A percentile compares a stretch with the other conserved stretches of the same genome.
phyloP scores from a whole-genome alignment of 2,797 vertebrate species.

The Melanotaenia nigrans region DNA sequence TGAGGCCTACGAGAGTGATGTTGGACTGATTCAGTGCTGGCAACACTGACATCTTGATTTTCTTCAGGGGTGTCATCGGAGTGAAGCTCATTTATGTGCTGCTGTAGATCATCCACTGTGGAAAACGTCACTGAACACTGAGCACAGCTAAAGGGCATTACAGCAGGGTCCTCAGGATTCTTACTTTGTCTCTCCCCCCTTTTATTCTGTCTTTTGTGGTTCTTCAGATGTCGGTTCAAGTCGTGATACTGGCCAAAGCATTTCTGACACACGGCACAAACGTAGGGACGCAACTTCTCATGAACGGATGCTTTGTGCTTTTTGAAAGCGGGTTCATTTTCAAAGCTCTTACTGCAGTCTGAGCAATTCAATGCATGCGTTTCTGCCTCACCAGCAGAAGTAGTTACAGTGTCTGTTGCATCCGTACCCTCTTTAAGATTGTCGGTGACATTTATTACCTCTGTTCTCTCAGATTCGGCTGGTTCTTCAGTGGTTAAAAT shows the following conservation, averaged over 20 bases:
- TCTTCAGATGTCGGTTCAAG: slow-evolving; percentile 66
- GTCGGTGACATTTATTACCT: neutral
- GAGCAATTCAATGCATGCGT: slow-evolving; percentile 30
- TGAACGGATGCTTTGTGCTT: slow-evolving; percentile 63
- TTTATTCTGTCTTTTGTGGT: slow-evolving; percentile 44
- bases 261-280: slow-evolving; percentile 72
- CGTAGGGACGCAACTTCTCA: slow-evolving; percentile 66
- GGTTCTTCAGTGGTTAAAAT: neutral
- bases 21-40: neutral
- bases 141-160: slow-evolving; percentile 63
- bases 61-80: slow-evolving; percentile 17
- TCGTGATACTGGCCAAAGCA: slow-evolving; percentile 73
- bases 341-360: slow-evolving; percentile 62
- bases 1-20: slow-evolving; percentile 58
- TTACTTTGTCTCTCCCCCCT: fast-evolving
- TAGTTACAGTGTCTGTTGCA: neutral
- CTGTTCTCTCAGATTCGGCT: neutral
- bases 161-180: neutral
- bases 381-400: slow-evolving; percentile 28
- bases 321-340: slow-evolving; percentile 42
- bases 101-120: slow-evolving; percentile 67
- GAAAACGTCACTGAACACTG: slow-evolving; percentile 68
- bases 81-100: slow-evolving; percentile 70
- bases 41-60: slow-evolving; percentile 6
- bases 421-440: slow-evolving; percentile 12